phyloP scores from a whole-genome alignment of 2,113 vertebrate species.

The Spheniscus mendiculus region DNA sequence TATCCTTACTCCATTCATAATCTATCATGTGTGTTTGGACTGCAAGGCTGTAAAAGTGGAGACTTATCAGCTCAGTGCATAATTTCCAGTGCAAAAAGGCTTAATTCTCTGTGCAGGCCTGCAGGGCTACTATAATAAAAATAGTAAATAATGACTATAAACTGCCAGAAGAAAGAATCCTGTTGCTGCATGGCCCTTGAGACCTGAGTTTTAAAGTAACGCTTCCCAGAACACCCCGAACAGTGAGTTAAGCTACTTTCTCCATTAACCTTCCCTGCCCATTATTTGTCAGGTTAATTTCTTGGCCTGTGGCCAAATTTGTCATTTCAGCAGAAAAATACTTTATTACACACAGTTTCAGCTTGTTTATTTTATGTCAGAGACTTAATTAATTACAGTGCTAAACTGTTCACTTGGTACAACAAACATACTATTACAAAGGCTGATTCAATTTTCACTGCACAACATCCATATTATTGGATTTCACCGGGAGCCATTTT shows the following conservation, averaged over 20 bases:
- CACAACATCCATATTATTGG: background rate
- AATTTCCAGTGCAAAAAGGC: background rate
- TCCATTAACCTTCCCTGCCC: background rate
- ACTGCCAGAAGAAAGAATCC: background rate
- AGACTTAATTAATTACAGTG: background rate
- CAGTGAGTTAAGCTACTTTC: background rate
- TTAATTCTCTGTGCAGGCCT: background rate
- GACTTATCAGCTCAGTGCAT: background rate
- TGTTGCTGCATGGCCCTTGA: background rate
- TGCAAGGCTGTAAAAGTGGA: background rate
- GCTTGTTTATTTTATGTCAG: background rate
- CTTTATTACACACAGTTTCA: background rate
- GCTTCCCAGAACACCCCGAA: background rate
- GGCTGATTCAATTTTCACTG: background rate
- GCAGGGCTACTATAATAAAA: background rate
- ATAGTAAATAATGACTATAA: background rate
- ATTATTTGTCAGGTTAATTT: background rate
- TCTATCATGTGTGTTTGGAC: background rate
- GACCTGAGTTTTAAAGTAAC: background rate
- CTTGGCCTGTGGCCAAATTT: background rate
- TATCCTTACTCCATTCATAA: background rate
- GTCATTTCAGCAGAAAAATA: background rate
- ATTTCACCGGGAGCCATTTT: background rate
- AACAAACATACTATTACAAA: background rate
- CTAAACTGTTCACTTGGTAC: background rate